Evolutionary conservation across 2,888 invertebrate species (phyloP).

Genomic region (Clitarchus hookeri): DNA sequence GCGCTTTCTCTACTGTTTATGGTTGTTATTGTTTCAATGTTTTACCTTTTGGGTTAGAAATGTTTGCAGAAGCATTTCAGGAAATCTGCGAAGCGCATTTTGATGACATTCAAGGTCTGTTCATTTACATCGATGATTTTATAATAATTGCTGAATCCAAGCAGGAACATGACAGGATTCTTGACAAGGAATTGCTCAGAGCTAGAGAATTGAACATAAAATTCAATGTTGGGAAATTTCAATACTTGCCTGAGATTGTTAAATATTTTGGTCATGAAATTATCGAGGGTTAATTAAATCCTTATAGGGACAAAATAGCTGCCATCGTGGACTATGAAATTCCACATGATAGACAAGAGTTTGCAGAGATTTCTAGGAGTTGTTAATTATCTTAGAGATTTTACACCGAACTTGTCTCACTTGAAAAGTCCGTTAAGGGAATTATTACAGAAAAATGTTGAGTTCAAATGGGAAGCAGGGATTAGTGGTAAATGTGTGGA

Average conservation of each 20-base stretch:
- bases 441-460: background rate
- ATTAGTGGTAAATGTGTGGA: background rate
- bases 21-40: background rate
- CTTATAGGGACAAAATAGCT: background rate
- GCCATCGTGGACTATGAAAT: background rate
- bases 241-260: background rate
- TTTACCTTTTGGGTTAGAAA: background rate
- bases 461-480: background rate
- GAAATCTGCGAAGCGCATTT: background rate
- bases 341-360: background rate
- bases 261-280: background rate
- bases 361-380: background rate
- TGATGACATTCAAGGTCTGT: background rate
- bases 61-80: background rate
- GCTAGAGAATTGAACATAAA: constrained; percentile 3
- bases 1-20: background rate
- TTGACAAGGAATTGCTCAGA: background rate
- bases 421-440: background rate
- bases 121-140: background rate
- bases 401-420: background rate
- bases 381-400: background rate
- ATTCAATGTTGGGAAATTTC: background rate
- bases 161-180: background rate
- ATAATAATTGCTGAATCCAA: background rate
- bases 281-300: background rate